These are phyloP conservation scores for Pycnomerus fuliginosus DNA, from an alignment of 2,888 invertebrate genomes.

Conservation along the genomic window DNA sequence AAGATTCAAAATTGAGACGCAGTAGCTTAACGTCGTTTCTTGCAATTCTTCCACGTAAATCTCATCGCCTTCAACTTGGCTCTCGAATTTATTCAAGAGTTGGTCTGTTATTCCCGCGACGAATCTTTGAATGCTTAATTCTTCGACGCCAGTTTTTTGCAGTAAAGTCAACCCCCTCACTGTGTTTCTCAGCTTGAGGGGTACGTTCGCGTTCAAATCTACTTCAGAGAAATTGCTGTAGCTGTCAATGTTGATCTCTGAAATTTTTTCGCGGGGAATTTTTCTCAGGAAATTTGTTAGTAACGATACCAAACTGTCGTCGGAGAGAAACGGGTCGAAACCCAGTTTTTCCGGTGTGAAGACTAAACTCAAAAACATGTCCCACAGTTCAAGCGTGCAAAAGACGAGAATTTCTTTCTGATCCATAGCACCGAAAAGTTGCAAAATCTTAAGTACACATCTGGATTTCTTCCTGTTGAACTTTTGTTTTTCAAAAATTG, in stretches of 20 bases:
- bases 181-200: slow-evolving; percentile 35
- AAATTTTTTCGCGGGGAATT: slow-evolving; percentile 13
- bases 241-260: slow-evolving; percentile 11
- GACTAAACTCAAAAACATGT: slow-evolving; percentile 29
- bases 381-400: slow-evolving; percentile 31
- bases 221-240: slow-evolving; percentile 24
- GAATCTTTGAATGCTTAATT: slow-evolving; percentile 14
- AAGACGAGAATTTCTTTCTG: slow-evolving; percentile 20
- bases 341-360: slow-evolving; percentile 1
- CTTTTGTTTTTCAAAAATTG: slow-evolving; percentile 32
- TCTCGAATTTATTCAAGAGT: slow-evolving; percentile 27
- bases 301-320: neutral
- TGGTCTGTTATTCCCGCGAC: slow-evolving; percentile 18
- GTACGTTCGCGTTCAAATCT: slow-evolving; percentile 33
- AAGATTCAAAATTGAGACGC: slow-evolving; percentile 32
- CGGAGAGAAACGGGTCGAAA: neutral
- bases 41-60: slow-evolving; percentile 29
- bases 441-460: slow-evolving; percentile 5
- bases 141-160: slow-evolving; percentile 17
- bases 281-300: slow-evolving; percentile 1
- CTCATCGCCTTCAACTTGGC: slow-evolving; percentile 12
- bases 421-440: slow-evolving; percentile 15
- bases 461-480: slow-evolving; percentile 19
- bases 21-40: slow-evolving; percentile 31
- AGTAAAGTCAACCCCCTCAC: slow-evolving; percentile 39